These are phyloP conservation scores for Melieria crassipennis DNA, from an alignment of 2,888 invertebrate species.

Conservation along the genomic window DNA sequence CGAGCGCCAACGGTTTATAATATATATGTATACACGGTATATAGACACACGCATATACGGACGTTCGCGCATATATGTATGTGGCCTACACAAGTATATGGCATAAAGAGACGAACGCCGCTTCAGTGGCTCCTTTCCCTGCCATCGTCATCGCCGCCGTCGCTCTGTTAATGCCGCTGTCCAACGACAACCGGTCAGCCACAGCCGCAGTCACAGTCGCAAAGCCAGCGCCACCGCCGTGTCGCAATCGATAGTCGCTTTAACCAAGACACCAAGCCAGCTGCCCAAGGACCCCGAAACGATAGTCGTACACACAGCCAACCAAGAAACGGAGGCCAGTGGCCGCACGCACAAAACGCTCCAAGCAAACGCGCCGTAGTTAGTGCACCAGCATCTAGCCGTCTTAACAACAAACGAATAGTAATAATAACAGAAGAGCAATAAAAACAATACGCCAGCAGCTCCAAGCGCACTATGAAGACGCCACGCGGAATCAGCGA, in stretches of 20 bases:
- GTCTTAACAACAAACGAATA: conserved; percentile 12
- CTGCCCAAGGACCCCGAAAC: neutral
- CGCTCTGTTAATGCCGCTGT: no score
- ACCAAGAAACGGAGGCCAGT: conserved; percentile 2
- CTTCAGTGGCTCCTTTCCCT: no score
- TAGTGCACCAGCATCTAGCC: no score
- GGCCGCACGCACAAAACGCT: neutral
- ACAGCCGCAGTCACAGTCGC: no score
- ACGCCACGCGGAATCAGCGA: conserved; percentile 59
- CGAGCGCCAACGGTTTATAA: conserved; percentile 37
- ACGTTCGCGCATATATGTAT: neutral
- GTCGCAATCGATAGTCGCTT: no score
- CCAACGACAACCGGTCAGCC: neutral
- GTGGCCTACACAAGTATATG: neutral
- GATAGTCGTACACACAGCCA: conserved; percentile 36
- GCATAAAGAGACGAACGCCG: no score
- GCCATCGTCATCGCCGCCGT: no score
- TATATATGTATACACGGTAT: conserved; percentile 33
- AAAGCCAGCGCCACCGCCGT: no score
- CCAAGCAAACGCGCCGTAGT: no score
- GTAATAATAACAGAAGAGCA: conserved; percentile 6
- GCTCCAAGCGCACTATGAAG: conserved; percentile 43
- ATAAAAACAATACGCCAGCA: neutral
- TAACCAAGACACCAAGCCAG: no score
- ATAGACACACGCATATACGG: neutral